Evolutionary conservation across 2,113 vertebrate species (phyloP).

Genomic region (Phyllostomus discolor): DNA sequence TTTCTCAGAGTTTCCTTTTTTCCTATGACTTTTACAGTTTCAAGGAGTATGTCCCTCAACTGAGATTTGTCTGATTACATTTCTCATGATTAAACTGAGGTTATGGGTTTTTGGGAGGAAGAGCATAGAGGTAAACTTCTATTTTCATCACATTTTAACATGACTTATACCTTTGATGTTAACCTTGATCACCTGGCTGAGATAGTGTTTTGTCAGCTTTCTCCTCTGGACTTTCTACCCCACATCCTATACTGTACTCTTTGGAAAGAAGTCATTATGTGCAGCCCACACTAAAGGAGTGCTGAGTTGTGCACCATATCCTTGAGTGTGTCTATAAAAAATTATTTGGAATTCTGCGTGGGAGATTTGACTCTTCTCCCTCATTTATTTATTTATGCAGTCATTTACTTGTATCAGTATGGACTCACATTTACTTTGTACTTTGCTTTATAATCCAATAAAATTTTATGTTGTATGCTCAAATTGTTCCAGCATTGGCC

Average conservation of each 20-base stretch:
- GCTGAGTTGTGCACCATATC: neutral
- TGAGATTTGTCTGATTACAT: neutral
- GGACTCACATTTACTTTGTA: constrained; percentile 50
- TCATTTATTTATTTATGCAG: constrained; percentile 19
- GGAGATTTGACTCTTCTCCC: constrained; percentile 8
- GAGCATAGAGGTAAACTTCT: neutral
- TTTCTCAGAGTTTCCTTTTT: constrained; percentile 20
- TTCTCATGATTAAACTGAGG: neutral
- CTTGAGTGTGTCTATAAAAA: neutral
- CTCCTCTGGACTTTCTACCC: neutral
- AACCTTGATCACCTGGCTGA: neutral
- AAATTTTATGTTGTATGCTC: constrained; percentile 14
- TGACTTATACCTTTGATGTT: neutral
- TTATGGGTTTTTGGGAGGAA: neutral
- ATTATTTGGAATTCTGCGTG: neutral
- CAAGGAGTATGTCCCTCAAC: neutral
- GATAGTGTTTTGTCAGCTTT: neutral
- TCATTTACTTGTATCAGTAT: constrained; percentile 40
- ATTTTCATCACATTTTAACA: constrained; percentile 32
- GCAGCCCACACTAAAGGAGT: neutral
- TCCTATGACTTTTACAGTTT: constrained; percentile 10
- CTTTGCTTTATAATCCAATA: constrained; percentile 15
- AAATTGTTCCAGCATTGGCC: neutral
- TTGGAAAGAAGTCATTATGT: constrained; percentile 23
- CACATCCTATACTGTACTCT: neutral